Percentiles rank a stretch among this genome's conserved stretches.
Conservation (phyloP, 2,888 invertebrate species). For the Phlogophora meticulosa region DNA sequence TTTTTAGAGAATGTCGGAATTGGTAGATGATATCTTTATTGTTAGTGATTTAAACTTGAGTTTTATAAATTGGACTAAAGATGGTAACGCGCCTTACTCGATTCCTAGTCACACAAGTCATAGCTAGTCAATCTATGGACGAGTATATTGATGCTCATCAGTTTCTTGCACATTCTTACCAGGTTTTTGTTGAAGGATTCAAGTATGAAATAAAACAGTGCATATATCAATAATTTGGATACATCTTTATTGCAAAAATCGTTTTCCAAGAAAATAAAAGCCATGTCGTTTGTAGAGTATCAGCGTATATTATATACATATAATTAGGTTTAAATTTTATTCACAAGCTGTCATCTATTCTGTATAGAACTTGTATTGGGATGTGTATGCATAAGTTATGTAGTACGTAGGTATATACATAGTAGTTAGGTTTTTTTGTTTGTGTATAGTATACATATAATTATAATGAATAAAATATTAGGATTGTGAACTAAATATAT, state of each 20-base stretch:
- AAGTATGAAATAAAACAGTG: conserved; percentile 45
- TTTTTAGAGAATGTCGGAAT: too few species aligned
- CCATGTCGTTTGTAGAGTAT: conserved; percentile 76
- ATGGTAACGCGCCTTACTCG: too few species aligned
- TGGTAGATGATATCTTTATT: too few species aligned
- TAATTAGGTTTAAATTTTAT: conserved; percentile 51
- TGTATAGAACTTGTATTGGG: not conserved
- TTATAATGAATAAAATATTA: conserved; percentile 39
- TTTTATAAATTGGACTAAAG: too few species aligned
- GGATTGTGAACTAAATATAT: not conserved
- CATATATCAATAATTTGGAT: conserved; percentile 75
- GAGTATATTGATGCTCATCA: too few species aligned
- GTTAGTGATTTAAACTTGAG: too few species aligned
- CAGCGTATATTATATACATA: conserved; percentile 79
- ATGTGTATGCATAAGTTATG: conserved; percentile 14
- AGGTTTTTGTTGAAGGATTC: too few species aligned
- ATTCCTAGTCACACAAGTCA: too few species aligned
- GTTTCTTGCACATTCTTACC: too few species aligned
- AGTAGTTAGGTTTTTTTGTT: conserved; percentile 34
- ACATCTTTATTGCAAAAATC: conserved; percentile 83
- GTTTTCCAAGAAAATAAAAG: conserved; percentile 78
- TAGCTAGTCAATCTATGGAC: too few species aligned
- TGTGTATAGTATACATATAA: conserved; percentile 47
- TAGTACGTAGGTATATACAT: conserved; percentile 47
- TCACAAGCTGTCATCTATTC: conserved; percentile 1